Evolutionary conservation across 2,113 vertebrate species (phyloP).

Genomic region (Centropus unirufus): DNA sequence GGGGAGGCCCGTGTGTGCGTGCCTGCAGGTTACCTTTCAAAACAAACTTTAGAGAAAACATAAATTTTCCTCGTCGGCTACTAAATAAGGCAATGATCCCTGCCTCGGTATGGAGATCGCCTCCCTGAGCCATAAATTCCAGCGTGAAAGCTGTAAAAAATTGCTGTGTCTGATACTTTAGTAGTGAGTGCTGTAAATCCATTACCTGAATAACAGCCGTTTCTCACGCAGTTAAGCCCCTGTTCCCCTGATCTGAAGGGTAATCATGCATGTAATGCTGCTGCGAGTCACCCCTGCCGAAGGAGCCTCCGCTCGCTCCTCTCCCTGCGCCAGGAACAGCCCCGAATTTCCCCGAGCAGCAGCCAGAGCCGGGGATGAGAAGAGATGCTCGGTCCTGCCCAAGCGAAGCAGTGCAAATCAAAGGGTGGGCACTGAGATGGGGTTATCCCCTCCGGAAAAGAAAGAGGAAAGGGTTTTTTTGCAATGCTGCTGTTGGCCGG

Average conservation of each 20-base stretch:
- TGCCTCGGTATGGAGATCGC: conserved; percentile 52
- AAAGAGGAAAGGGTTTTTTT: neutral
- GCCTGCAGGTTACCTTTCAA: conserved; percentile 62
- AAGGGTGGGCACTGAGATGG: fast-evolving
- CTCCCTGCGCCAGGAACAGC: neutral
- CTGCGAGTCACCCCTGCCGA: conserved; percentile 39
- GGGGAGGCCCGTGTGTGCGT: neutral
- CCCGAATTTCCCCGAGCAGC: neutral
- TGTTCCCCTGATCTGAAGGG: conserved; percentile 53
- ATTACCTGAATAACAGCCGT: conserved; percentile 83
- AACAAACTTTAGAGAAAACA: conserved; percentile 60
- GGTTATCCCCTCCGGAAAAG: neutral
- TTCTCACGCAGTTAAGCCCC: conserved; percentile 67
- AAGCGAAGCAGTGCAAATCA: fast-evolving
- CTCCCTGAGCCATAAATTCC: conserved; percentile 69
- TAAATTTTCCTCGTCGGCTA: conserved; percentile 49
- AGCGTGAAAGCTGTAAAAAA: conserved; percentile 74
- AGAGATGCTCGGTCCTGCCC: neutral
- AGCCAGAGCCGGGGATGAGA: neutral
- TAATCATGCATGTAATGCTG: conserved; percentile 68
- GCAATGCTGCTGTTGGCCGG: neutral
- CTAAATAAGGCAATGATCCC: conserved; percentile 74
- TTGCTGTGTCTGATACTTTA: conserved; percentile 72
- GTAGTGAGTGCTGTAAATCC: conserved; percentile 73
- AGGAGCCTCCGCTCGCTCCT: neutral